phyloP scores from a whole-genome alignment of 2,888 invertebrate species.

The Gymnosoma rotundatum region DNA sequence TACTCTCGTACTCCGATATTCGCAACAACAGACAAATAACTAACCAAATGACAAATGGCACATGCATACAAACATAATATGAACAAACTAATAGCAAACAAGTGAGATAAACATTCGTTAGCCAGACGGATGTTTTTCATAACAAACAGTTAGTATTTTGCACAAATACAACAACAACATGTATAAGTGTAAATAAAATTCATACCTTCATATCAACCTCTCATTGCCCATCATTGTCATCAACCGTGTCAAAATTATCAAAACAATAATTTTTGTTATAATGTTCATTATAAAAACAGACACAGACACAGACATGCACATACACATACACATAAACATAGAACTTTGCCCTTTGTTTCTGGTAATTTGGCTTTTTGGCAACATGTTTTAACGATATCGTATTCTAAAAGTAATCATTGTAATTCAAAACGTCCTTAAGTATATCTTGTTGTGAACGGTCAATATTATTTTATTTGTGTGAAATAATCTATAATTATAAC shows the following conservation, averaged over 20 bases:
- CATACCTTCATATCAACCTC: constrained; percentile 23
- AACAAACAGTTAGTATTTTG: constrained; percentile 30
- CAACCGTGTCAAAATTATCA: constrained; percentile 37
- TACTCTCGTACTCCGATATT: constrained; percentile 19
- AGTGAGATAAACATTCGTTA: constrained; percentile 24
- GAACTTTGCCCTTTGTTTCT: not conserved
- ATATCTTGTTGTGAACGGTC: too few relatives aligned
- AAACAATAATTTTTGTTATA: constrained; percentile 34
- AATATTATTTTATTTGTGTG: too few relatives aligned
- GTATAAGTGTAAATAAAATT: constrained; percentile 13
- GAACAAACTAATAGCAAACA: not conserved
- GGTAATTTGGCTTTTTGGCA: not conserved
- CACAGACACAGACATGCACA: constrained; percentile 32
- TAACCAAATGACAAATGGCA: constrained; percentile 55
- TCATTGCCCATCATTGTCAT: constrained; percentile 4
- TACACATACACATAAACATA: constrained; percentile 16
- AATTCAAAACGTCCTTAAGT: too few relatives aligned
- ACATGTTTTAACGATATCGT: not conserved
- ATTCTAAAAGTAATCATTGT: too few relatives aligned
- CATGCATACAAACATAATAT: not conserved
- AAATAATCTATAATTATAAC: too few relatives aligned
- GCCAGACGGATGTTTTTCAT: constrained; percentile 18
- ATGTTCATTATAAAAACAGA: not conserved
- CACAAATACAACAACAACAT: not conserved
- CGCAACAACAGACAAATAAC: constrained; percentile 41